Percentiles rank a stretch among this genome's conserved stretches.
Evolutionary conservation across 2,888 invertebrate species (phyloP).

Genomic region (Bellardia bayeri): DNA sequence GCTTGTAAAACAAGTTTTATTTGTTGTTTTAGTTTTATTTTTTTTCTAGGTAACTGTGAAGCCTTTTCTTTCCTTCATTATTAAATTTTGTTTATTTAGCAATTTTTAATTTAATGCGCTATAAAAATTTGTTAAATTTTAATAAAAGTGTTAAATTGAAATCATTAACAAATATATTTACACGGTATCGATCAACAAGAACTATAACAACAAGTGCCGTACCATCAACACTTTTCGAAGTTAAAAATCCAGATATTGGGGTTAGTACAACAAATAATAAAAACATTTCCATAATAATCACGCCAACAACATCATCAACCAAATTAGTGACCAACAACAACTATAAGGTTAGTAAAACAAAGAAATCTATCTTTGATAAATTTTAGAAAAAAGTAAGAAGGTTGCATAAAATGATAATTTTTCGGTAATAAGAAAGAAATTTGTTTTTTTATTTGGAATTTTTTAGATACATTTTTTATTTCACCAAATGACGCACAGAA

Average conservation of each 20-base stretch:
- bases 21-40: not conserved
- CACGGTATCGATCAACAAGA: conserved; percentile 9
- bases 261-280: not conserved
- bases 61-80: not conserved
- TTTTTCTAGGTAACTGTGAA: not conserved
- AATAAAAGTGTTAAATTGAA: conserved; percentile 64
- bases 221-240: not conserved
- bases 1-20: not conserved
- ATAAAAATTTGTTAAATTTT: conserved; percentile 56
- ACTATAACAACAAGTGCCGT: not conserved
- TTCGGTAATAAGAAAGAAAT: not conserved
- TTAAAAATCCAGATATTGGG: not conserved
- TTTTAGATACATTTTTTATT: not conserved
- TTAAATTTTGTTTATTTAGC: conserved; percentile 16
- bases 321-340: conserved; percentile 13
- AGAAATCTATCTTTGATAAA: not conserved
- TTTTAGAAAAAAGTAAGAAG: not conserved
- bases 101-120: conserved; percentile 54
- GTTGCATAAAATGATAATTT: conserved; percentile 28
- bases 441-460: not conserved
- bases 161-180: conserved; percentile 51
- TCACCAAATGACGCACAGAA: not conserved
- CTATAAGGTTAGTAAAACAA: conserved; percentile 48
- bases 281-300: not conserved
- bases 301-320: not conserved